A percentile compares a stretch with the other conserved stretches of the same genome.
These are phyloP conservation scores for Sphenopsis melanotis DNA, from an alignment of 2,797 vertebrate genomes.

Conservation along the genomic window DNA sequence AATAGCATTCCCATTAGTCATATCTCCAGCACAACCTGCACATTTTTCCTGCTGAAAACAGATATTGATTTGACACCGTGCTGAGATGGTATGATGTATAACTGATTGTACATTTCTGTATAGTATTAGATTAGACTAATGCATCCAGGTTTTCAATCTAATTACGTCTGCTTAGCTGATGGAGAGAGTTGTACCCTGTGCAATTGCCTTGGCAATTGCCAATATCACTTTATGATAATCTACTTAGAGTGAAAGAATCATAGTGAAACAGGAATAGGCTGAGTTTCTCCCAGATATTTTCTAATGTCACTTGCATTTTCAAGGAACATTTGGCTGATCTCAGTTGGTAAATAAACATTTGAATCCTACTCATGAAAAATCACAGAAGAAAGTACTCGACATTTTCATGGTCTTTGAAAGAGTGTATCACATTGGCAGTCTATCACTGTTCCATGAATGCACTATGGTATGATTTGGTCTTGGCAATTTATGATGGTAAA, in stretches of 20 bases:
- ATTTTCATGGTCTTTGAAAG: background rate
- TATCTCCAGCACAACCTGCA: background rate
- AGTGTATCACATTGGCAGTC: background rate
- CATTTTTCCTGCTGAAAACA: constrained; percentile 26
- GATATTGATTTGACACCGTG: constrained; percentile 54
- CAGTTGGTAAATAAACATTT: background rate
- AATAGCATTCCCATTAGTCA: constrained; percentile 14
- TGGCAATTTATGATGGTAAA: background rate
- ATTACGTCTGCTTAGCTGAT: constrained; percentile 35
- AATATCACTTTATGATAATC: constrained; percentile 35
- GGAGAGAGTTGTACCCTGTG: constrained; percentile 5
- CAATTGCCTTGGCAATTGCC: constrained; percentile 26
- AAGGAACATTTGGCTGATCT: background rate
- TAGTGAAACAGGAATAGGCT: background rate
- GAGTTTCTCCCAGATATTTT: constrained; percentile 17
- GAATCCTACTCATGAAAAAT: background rate
- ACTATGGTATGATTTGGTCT: background rate
- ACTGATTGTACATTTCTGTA: constrained; percentile 28
- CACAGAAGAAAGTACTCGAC: background rate
- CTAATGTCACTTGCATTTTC: background rate
- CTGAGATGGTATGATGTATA: constrained; percentile 28
- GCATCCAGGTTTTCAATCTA: constrained; percentile 45
- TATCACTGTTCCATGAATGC: background rate
- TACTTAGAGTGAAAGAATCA: constrained; percentile 28
- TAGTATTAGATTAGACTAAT: constrained; percentile 57